Conservation (phyloP, 2,797 vertebrate genomes). For the Crocidura indochinensis region DNA sequence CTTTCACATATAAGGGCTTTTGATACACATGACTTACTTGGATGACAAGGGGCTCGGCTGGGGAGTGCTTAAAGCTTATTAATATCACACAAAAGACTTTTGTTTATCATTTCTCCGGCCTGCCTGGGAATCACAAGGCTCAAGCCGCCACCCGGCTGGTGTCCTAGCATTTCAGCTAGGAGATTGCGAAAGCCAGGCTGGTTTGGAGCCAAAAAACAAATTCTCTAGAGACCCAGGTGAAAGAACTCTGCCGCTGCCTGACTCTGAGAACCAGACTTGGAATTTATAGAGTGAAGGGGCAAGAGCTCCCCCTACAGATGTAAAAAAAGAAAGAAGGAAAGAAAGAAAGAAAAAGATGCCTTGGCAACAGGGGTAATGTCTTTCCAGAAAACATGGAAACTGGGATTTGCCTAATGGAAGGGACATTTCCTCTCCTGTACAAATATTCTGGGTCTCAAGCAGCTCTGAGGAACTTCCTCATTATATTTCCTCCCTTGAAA, state of each 20-base stretch:
- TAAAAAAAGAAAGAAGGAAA: no score
- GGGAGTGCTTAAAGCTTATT: slow-evolving; percentile 91
- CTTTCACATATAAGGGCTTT: slow-evolving; percentile 91
- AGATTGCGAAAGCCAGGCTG: slow-evolving; percentile 85
- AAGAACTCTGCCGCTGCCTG: slow-evolving; percentile 62
- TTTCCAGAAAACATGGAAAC: slow-evolving; percentile 1
- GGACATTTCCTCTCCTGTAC: not conserved
- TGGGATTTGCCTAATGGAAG: not conserved
- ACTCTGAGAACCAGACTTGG: slow-evolving; percentile 49
- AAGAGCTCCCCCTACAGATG: slow-evolving; percentile 85
- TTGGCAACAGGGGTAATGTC: not conserved
- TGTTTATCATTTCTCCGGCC: slow-evolving; percentile 90
- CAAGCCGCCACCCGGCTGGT: slow-evolving; percentile 86
- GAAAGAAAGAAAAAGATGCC: not conserved
- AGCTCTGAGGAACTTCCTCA: not conserved
- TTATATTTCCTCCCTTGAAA: no score
- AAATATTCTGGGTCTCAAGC: slow-evolving; percentile 1
- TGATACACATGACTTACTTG: slow-evolving; percentile 91
- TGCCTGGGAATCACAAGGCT: slow-evolving; percentile 91
- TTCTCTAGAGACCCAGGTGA: slow-evolving; percentile 83
- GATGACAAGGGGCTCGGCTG: slow-evolving; percentile 89
- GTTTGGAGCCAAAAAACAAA: slow-evolving; percentile 81
- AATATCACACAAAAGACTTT: slow-evolving; percentile 92
- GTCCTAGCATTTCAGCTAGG: slow-evolving; percentile 86
- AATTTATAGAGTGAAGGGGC: slow-evolving; percentile 70